phyloP scores from a whole-genome alignment of 2,797 vertebrate genomes.

The Gymnothorax javanicus region DNA sequence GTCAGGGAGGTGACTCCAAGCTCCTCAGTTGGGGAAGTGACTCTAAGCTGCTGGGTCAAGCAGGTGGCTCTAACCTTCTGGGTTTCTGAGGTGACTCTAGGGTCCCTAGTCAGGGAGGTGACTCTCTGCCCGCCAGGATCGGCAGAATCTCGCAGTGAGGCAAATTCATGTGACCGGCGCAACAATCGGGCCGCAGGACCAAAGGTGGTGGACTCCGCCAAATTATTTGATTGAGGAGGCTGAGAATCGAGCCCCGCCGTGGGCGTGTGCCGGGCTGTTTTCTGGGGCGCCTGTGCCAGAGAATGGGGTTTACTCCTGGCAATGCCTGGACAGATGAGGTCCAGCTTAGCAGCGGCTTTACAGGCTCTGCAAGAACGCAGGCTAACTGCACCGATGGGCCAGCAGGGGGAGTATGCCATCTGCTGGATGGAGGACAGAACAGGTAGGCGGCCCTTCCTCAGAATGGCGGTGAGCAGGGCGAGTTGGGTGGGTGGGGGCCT shows the following conservation, averaged over 20 bases:
- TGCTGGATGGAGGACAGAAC: slow-evolving; percentile 64
- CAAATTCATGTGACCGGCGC: slow-evolving; percentile 34
- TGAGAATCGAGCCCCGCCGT: slow-evolving; percentile 30
- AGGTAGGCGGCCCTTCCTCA: slow-evolving; percentile 83
- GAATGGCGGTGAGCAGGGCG: slow-evolving; percentile 89
- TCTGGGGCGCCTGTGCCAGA: slow-evolving; percentile 44
- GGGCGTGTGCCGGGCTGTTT: slow-evolving; percentile 37
- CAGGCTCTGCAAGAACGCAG: slow-evolving; percentile 71
- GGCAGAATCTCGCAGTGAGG: slow-evolving; percentile 20
- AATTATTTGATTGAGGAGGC: slow-evolving; percentile 25
- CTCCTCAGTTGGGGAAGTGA: neutral
- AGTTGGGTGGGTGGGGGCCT: slow-evolving; percentile 82
- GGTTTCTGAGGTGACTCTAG: slow-evolving; percentile 42
- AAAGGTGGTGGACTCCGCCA: slow-evolving; percentile 20
- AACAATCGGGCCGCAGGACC: slow-evolving; percentile 31
- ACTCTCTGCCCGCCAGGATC: slow-evolving; percentile 42
- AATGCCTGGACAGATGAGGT: slow-evolving; percentile 54
- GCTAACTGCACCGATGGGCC: slow-evolving; percentile 69
- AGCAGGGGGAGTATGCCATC: slow-evolving; percentile 77
- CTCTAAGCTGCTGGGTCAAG: neutral
- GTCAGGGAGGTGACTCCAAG: neutral
- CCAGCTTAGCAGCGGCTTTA: slow-evolving; percentile 72
- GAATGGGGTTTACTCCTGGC: slow-evolving; percentile 54
- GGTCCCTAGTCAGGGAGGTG: slow-evolving; percentile 33
- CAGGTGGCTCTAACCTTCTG: neutral